phyloP scores from a whole-genome alignment of 1,140 invertebrate genomes.

The Caenorhabditis briggsae region DNA sequence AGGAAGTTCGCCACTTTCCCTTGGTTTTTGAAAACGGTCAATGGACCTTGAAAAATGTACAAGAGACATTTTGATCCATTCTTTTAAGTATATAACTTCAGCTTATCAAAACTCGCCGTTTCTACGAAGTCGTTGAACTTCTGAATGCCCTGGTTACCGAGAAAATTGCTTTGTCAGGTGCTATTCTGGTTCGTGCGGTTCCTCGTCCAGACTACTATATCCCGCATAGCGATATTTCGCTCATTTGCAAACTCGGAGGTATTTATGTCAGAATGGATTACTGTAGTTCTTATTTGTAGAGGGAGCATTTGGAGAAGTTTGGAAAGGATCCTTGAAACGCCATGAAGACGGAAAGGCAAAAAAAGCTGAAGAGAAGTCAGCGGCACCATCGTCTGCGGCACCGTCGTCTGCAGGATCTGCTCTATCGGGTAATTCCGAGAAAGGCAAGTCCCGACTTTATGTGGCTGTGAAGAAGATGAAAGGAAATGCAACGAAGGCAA shows the following conservation, averaged over 20 bases:
- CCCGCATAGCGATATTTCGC: slow-evolving; percentile 66
- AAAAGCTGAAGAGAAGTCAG: slow-evolving; percentile 80
- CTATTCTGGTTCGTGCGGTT: slow-evolving; percentile 58
- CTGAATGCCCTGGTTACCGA: too few relatives aligned
- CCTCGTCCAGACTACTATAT: slow-evolving; percentile 67
- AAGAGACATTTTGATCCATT: too few relatives aligned
- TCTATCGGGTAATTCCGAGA: too few relatives aligned
- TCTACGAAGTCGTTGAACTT: too few relatives aligned
- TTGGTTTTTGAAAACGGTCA: neutral
- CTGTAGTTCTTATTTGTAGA: neutral
- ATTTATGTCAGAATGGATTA: too few relatives aligned
- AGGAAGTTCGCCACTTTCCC: too few relatives aligned
- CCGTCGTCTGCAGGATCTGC: too few relatives aligned
- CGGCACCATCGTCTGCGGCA: too few relatives aligned
- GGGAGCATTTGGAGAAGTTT: slow-evolving; percentile 83
- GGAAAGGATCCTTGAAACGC: slow-evolving; percentile 82
- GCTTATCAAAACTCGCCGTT: neutral
- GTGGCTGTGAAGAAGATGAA: slow-evolving; percentile 97
- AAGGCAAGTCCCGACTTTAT: slow-evolving; percentile 75
- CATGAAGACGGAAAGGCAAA: slow-evolving; percentile 79
- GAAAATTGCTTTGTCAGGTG: slow-evolving; percentile 45
- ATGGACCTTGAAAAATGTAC: neutral
- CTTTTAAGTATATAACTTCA: too few relatives aligned
- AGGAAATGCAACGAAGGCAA: slow-evolving; percentile 91
- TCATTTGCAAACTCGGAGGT: slow-evolving; percentile 61